Evolutionary conservation across 2,113 vertebrate species (phyloP), one percentile per base, ranked within the genome.

Genomic region (Phyllostomus discolor): DNA sequence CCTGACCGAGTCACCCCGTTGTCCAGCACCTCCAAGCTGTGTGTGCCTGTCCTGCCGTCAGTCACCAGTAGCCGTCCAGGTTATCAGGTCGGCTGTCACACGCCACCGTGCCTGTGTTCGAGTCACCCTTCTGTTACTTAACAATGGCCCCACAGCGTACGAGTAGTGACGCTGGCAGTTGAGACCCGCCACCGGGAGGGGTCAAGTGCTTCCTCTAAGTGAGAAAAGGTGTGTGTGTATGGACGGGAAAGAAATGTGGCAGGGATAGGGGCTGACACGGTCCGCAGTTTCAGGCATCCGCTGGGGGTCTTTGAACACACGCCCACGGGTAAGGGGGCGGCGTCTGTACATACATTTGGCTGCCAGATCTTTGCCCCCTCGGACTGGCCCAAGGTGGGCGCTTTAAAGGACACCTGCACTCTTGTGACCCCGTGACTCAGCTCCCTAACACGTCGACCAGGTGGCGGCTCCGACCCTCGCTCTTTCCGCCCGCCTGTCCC

Each of bases 391-490:
- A 1, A 10, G 88, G 31, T 2, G 9, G 84, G 50, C 0, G 41
- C 11, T 50, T 80, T 28, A 24, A 33, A 20, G 41, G 5, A 1
- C 35, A 0, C n/a, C 14, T 10, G 54, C 69, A 41, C 35, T 35
- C 0, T 0, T 0, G 9, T 52, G 31, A 89, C 62, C 19, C 89
- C 17, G 7, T 10, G 46, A 16, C 6, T 2, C 79, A 5, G 3
- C 66, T 2, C 52, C 8, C 11, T 3, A 41, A 5, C 26, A 48
- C 24, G 52, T 86, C 80, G 46, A n/a, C 20, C 41, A 69, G 93
- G 86, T 84, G 41, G 93, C 94, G 95, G 4, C 52, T 64, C 91
- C 90, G 10, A 57, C 70, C 83, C 85, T 79, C 52, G n/a, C n/a
- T 12, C 31, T 12, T n/a, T 89, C 91, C 3, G 64, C 93, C 73